A percentile compares a stretch with the other conserved stretches of the same genome.
These are phyloP conservation scores for Alfaro cultratus DNA, from an alignment of 2,797 vertebrate genomes.

Conservation along the genomic window DNA sequence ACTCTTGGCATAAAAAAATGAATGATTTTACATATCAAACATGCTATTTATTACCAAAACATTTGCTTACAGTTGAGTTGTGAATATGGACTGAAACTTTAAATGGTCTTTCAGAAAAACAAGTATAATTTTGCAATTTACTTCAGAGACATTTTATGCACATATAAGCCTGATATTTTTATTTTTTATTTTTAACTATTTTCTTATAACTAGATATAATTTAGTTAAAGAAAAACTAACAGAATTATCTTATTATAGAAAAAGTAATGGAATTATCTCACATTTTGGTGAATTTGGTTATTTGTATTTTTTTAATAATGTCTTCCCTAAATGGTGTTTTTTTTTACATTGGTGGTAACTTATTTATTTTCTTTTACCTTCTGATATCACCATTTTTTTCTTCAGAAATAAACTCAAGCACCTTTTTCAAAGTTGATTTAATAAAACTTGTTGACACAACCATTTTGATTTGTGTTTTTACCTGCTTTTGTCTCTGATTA, in stretches of 20 bases:
- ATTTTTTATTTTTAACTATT: background rate
- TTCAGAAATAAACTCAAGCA: background rate
- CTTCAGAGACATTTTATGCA: background rate
- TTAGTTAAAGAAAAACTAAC: background rate
- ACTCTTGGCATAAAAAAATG: background rate
- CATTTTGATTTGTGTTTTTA: background rate
- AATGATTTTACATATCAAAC: background rate
- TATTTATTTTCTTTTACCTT: background rate
- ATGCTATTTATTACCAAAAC: background rate
- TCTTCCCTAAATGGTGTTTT: background rate
- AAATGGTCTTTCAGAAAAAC: background rate
- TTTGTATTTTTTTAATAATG: background rate
- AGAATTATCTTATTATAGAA: background rate
- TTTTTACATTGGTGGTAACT: background rate
- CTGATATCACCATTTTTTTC: background rate
- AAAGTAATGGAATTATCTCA: background rate
- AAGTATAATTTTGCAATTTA: background rate
- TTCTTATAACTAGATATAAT: background rate
- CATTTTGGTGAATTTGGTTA: background rate
- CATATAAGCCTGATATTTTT: background rate
- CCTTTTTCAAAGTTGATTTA: background rate
- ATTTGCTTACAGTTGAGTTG: background rate
- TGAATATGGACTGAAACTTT: background rate
- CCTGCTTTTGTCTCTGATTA: slow-evolving; percentile 18
- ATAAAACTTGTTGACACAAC: slow-evolving; percentile 13